Evolutionary conservation across 2,113 vertebrate species (phyloP).

Genomic region (Perccottus glenii): DNA sequence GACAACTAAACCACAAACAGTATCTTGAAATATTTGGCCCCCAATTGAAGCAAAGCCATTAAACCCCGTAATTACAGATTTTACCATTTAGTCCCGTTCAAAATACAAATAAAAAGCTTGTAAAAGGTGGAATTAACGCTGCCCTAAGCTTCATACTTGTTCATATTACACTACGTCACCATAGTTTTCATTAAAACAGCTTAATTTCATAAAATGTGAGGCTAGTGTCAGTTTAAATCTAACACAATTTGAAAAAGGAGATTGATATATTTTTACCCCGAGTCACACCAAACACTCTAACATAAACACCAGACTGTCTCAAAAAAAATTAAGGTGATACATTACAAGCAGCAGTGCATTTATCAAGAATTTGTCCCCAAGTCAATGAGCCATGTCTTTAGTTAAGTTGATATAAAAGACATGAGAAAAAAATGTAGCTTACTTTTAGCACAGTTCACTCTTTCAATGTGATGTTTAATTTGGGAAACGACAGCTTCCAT

Average conservation of each 20-base stretch:
- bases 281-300: constrained; percentile 17
- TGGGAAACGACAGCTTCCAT: not conserved
- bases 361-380: not conserved
- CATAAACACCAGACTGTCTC: constrained; percentile 6
- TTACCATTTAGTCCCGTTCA: too few relatives aligned
- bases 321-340: not conserved
- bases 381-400: too few relatives aligned
- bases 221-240: not conserved
- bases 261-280: not conserved
- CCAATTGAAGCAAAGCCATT: too few relatives aligned
- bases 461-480: not conserved
- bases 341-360: not conserved
- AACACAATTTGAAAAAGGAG: not conserved
- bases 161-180: too few relatives aligned
- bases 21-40: too few relatives aligned
- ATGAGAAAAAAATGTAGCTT: not conserved
- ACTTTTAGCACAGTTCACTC: not conserved
- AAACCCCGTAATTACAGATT: too few relatives aligned
- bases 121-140: too few relatives aligned
- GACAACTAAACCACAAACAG: not conserved
- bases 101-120: too few relatives aligned
- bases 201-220: too few relatives aligned
- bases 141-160: too few relatives aligned
- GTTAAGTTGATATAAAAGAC: not conserved
- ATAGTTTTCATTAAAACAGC: too few relatives aligned